Conservation (phyloP, 2,888 invertebrate genomes). For the Tetragnatha montana region DNA sequence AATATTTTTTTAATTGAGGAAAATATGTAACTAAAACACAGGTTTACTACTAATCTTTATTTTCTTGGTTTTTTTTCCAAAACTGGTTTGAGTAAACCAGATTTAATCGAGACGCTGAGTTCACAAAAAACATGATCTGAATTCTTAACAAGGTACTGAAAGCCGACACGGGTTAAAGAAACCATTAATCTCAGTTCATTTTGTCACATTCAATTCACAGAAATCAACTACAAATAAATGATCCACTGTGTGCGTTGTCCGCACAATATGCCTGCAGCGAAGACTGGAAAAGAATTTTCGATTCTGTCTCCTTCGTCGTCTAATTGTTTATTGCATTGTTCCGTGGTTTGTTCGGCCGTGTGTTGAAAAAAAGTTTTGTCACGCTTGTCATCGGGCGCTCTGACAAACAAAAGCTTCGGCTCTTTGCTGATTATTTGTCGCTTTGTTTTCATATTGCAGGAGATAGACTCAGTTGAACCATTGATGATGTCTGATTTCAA, state of each 20-base stretch:
- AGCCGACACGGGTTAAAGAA: not conserved
- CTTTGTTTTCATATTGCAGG: not conserved
- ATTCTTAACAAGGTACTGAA: not conserved
- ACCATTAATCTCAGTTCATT: constrained; percentile 12
- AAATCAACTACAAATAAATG: not conserved
- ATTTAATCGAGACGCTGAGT: too few species aligned
- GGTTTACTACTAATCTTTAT: too few species aligned
- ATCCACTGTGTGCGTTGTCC: too few species aligned
- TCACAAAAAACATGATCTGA: not conserved
- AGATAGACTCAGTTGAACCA: not conserved
- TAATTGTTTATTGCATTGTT: constrained; percentile 24
- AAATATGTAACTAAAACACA: too few species aligned
- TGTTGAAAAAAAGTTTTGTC: not conserved
- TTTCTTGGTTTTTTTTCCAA: too few species aligned
- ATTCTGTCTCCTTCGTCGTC: constrained; percentile 1
- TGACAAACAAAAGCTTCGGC: constrained; percentile 1
- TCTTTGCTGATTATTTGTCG: not conserved
- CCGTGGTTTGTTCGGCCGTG: not conserved
- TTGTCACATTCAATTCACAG: not conserved
- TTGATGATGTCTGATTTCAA: not conserved
- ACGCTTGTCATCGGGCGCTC: not conserved
- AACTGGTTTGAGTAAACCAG: too few species aligned
- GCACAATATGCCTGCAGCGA: constrained; percentile 11
- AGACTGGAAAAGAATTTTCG: not conserved
- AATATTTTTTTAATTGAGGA: too few species aligned